Evolutionary conservation across 2,113 vertebrate genomes (phyloP).

Genomic region (Egretta garzetta): DNA sequence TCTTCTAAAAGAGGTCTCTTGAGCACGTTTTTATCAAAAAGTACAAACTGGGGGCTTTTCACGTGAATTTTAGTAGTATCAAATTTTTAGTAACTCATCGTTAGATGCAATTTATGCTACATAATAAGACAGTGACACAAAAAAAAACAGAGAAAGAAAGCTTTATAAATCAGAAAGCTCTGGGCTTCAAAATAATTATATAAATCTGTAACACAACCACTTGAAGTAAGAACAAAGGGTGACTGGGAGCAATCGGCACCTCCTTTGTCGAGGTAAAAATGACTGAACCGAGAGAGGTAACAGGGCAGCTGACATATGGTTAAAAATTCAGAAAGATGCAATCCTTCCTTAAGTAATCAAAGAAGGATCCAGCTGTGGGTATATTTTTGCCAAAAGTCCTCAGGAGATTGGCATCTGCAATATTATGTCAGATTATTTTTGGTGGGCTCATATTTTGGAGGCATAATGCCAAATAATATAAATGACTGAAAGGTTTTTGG

Average conservation of each 20-base stretch:
- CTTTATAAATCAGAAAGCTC: background rate
- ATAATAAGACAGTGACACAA: background rate
- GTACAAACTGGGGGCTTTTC: background rate
- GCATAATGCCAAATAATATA: background rate
- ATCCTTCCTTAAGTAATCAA: background rate
- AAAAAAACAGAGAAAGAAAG: background rate
- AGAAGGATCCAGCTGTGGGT: background rate
- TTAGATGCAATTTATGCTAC: background rate
- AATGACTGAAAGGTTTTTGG: background rate
- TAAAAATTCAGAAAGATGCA: background rate
- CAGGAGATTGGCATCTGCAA: background rate
- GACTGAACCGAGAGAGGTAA: background rate
- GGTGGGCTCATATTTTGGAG: background rate
- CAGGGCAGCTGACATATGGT: background rate
- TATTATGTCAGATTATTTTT: background rate
- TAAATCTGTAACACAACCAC: background rate
- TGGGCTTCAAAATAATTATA: background rate
- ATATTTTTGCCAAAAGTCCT: slow-evolving; percentile 15
- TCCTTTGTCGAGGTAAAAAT: background rate
- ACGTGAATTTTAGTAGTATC: background rate
- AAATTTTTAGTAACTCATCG: background rate
- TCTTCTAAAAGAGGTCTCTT: background rate
- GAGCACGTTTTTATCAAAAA: background rate
- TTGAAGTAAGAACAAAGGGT: background rate
- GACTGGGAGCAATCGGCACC: background rate